Conservation (phyloP, 2,888 invertebrate species). For the Rhagium mordax region DNA sequence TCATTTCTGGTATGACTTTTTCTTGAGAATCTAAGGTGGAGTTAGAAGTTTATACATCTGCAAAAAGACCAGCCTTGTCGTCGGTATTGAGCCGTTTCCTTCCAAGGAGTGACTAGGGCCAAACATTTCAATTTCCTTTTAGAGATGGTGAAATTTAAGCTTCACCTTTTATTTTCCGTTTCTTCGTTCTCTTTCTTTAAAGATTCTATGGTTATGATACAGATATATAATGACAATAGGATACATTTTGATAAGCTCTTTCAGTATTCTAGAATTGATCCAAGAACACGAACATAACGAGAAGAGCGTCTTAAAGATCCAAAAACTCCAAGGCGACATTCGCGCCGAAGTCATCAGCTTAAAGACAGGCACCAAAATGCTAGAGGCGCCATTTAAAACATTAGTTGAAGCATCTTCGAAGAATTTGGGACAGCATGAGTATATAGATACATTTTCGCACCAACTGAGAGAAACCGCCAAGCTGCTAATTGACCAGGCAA, state of each 20-base stretch:
- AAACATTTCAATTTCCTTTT: too few species aligned
- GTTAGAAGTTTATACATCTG: too few species aligned
- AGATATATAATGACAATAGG: too few species aligned
- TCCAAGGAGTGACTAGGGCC: too few species aligned
- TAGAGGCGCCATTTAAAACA: conserved; percentile 40
- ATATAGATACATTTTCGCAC: conserved; percentile 46
- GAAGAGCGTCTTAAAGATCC: conserved; percentile 44
- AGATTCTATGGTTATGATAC: too few species aligned
- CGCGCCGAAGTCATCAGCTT: conserved; percentile 46
- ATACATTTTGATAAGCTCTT: conserved; percentile 6
- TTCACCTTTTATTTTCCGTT: too few species aligned
- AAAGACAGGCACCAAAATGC: conserved; percentile 44
- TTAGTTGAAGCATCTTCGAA: conserved; percentile 36
- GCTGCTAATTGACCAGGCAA: conserved; percentile 29
- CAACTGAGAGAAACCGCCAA: conserved; percentile 40
- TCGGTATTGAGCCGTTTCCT: too few species aligned
- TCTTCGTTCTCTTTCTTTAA: too few species aligned
- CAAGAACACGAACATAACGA: conserved; percentile 54
- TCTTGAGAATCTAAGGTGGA: too few species aligned
- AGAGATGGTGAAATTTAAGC: too few species aligned
- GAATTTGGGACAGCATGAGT: conserved; percentile 49
- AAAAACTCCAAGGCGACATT: conserved; percentile 49
- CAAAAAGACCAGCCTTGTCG: too few species aligned
- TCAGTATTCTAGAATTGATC: conserved; percentile 40
- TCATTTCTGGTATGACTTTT: too few species aligned